These are phyloP conservation scores for Zaprionus bogoriensis DNA, from an alignment of 2,888 invertebrate species.

Conservation along the genomic window DNA sequence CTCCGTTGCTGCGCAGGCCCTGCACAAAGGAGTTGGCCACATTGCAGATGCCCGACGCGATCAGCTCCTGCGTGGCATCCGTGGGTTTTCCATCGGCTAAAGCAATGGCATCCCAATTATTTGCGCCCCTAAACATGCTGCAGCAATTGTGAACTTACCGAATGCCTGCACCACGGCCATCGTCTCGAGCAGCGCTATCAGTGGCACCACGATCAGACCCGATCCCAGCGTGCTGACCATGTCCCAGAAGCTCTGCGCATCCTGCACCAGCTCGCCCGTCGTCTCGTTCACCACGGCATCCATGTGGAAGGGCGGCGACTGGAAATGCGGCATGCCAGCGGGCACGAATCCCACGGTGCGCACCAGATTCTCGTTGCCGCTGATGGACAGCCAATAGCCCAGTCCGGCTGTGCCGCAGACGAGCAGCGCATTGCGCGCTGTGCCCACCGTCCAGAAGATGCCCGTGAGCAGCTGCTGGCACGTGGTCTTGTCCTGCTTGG, in stretches of 20 bases:
- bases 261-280: conserved; percentile 78
- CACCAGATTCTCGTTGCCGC: conserved; percentile 83
- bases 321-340: conserved; percentile 87
- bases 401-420: conserved; percentile 89
- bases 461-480: conserved; percentile 86
- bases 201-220: conserved; percentile 92
- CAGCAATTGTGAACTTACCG: conserved; percentile 52
- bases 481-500: conserved; percentile 84
- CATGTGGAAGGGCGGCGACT: conserved; percentile 88
- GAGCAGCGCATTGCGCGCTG: conserved; percentile 92
- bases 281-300: conserved; percentile 85
- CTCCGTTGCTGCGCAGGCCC: conserved; percentile 92
- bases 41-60: conserved; percentile 91
- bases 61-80: conserved; percentile 95
- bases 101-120: too few relatives aligned
- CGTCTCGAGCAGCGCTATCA: conserved; percentile 94
- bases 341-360: conserved; percentile 89
- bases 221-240: conserved; percentile 92
- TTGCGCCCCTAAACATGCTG: too few relatives aligned
- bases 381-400: conserved; percentile 86
- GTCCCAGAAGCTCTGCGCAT: conserved; percentile 85
- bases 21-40: conserved; percentile 93
- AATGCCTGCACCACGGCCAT: conserved; percentile 87
- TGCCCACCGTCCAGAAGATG: conserved; percentile 89
- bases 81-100: conserved; percentile 89